Evolutionary conservation across 2,797 vertebrate species (phyloP).

Genomic region (Hydrocynus forskahlii): DNA sequence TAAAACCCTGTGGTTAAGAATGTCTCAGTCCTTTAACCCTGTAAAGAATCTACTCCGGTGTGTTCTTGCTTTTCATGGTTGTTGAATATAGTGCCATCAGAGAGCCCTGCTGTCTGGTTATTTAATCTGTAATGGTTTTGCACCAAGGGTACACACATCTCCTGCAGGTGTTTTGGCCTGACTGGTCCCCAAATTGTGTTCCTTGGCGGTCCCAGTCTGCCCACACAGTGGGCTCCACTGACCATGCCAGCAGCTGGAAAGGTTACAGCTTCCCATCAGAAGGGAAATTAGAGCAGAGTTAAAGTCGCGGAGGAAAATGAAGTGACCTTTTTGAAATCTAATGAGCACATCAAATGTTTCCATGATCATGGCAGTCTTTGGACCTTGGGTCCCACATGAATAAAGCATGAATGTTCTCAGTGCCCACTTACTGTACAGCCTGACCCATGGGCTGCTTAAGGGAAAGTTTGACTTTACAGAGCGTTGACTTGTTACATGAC

Average conservation of each 20-base stretch:
- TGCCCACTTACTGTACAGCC: slow-evolving; percentile 45
- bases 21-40: background rate
- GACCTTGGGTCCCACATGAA: slow-evolving; percentile 56
- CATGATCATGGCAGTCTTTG: slow-evolving; percentile 58
- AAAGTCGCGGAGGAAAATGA: slow-evolving; percentile 47
- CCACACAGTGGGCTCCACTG: slow-evolving; percentile 29
- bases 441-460: slow-evolving; percentile 34
- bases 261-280: slow-evolving; percentile 57
- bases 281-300: slow-evolving; percentile 53
- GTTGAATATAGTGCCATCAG: background rate
- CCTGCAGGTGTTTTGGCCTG: slow-evolving; percentile 24
- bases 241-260: slow-evolving; percentile 52
- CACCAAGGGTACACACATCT: background rate
- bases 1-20: slow-evolving; percentile 11
- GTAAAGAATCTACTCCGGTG: background rate
- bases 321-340: slow-evolving; percentile 62
- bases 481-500: slow-evolving; percentile 38
- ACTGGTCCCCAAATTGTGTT: slow-evolving; percentile 6
- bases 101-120: background rate
- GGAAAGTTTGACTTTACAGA: slow-evolving; percentile 26
- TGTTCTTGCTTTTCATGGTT: background rate
- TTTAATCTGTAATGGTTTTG: background rate
- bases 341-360: slow-evolving; percentile 63
- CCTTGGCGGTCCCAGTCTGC: slow-evolving; percentile 25
- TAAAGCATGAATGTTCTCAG: slow-evolving; percentile 57